Percentiles rank a stretch among this genome's conserved stretches.
Conservation (phyloP, 2,888 invertebrate genomes). For the Agriotes lineatus region DNA sequence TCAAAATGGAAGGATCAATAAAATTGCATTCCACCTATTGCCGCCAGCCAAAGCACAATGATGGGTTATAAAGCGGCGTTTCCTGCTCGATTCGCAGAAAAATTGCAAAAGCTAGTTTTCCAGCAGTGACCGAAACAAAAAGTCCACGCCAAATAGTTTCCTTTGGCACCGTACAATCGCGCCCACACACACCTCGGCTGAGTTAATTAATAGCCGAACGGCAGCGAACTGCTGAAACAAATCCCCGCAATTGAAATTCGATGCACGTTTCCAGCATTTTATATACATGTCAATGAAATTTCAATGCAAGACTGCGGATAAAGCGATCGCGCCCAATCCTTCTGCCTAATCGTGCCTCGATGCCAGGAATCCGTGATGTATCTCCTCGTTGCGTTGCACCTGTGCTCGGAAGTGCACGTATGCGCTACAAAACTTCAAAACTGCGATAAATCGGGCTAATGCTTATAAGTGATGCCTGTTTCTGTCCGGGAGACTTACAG, state of each 20-base stretch:
- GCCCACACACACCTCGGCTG: slow-evolving; percentile 1
- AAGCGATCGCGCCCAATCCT: slow-evolving; percentile 36
- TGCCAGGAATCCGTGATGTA: slow-evolving; percentile 36
- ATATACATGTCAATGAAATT: slow-evolving; percentile 43
- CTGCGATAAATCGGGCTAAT: neutral
- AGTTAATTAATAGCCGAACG: slow-evolving; percentile 36
- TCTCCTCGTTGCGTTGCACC: slow-evolving; percentile 25
- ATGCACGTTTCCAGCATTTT: slow-evolving; percentile 41
- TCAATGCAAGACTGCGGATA: slow-evolving; percentile 39
- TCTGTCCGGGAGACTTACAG: no score
- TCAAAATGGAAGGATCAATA: no score
- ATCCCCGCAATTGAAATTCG: slow-evolving; percentile 40
- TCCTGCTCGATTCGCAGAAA: no score
- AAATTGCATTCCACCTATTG: no score
- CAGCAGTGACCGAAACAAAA: no score
- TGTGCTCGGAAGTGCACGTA: slow-evolving; percentile 11
- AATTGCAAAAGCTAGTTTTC: no score
- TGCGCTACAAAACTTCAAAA: no score
- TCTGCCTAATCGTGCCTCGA: slow-evolving; percentile 35
- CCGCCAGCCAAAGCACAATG: no score
- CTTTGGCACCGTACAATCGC: neutral
- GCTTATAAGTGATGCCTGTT: no score
- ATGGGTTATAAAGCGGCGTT: no score
- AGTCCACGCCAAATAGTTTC: neutral
- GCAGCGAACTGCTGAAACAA: slow-evolving; percentile 28